A percentile compares a stretch with the other conserved stretches of the same genome.
Evolutionary conservation across 2,888 invertebrate genomes (phyloP).

Genomic region (Campopleginae sp.): DNA sequence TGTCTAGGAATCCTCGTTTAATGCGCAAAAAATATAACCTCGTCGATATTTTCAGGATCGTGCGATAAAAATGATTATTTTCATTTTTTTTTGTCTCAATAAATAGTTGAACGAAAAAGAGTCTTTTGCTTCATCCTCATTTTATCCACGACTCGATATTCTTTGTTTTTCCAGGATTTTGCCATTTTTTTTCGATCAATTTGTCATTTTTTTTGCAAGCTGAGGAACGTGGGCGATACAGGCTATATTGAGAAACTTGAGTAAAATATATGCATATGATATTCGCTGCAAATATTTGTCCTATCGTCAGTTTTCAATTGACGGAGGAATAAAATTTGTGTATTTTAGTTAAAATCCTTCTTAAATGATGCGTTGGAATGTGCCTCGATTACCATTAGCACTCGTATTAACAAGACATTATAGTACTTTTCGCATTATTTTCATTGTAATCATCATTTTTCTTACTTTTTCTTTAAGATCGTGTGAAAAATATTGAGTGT

Average conservation of each 20-base stretch:
- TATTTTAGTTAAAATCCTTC: constrained; percentile 22
- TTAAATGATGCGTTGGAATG: constrained; percentile 63
- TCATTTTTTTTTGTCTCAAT: background rate
- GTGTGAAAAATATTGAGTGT: constrained; percentile 71
- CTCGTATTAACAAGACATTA: constrained; percentile 68
- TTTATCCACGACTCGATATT: constrained; percentile 1
- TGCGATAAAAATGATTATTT: constrained; percentile 19
- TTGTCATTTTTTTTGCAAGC: constrained; percentile 42
- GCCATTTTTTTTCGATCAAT: constrained; percentile 29
- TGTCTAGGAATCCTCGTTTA: constrained; percentile 2
- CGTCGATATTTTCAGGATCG: background rate
- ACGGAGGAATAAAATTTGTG: constrained; percentile 44
- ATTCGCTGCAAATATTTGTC: constrained; percentile 53
- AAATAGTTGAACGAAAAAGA: background rate
- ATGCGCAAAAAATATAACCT: constrained; percentile 15
- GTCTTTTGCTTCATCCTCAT: background rate
- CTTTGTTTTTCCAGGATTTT: background rate
- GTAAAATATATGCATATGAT: constrained; percentile 62
- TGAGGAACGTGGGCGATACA: constrained; percentile 61
- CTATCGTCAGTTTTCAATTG: constrained; percentile 49
- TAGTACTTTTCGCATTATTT: constrained; percentile 39
- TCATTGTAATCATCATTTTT: constrained; percentile 54
- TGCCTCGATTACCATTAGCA: constrained; percentile 62
- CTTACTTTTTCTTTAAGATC: constrained; percentile 63
- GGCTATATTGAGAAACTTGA: constrained; percentile 59